Percentiles rank a stretch among this genome's conserved stretches.
Conservation (phyloP, 2,797 vertebrate genomes). For the Arremon brunneinucha region DNA sequence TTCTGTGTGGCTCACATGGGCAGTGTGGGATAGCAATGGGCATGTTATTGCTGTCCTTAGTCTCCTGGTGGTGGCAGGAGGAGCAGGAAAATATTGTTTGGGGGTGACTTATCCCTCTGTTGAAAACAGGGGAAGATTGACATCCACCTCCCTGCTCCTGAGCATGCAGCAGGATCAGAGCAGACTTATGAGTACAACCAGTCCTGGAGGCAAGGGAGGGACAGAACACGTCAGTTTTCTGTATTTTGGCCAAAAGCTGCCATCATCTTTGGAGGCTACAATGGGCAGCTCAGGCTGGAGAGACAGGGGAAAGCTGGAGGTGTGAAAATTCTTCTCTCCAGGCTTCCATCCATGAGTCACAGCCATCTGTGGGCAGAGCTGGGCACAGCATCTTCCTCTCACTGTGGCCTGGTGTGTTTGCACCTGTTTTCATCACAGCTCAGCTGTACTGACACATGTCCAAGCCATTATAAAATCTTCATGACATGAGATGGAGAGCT, state of each 20-base stretch:
- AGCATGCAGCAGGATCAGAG: not conserved
- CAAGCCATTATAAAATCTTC: not conserved
- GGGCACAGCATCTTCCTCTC: not conserved
- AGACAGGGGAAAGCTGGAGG: not conserved
- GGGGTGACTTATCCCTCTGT: not conserved
- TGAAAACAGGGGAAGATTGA: not conserved
- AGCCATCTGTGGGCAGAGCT: not conserved
- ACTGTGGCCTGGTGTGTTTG: not conserved
- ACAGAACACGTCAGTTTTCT: not conserved
- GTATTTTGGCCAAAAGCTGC: not conserved
- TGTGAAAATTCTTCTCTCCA: not conserved
- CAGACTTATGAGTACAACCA: not conserved
- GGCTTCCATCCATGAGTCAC: not conserved
- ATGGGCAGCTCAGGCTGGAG: not conserved
- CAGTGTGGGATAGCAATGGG: not conserved
- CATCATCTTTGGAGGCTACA: not conserved
- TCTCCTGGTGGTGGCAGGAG: not conserved
- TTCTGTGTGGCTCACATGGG: not conserved
- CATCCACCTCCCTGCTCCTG: not conserved
- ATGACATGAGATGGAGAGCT: not conserved
- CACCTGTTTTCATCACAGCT: not conserved
- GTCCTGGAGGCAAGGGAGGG: not conserved
- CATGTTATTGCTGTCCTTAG: not conserved
- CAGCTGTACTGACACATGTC: fast-evolving
- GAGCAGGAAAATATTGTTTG: not conserved